Conservation (phyloP, 2,888 invertebrate species). For the Patella ulyssiponensis region DNA sequence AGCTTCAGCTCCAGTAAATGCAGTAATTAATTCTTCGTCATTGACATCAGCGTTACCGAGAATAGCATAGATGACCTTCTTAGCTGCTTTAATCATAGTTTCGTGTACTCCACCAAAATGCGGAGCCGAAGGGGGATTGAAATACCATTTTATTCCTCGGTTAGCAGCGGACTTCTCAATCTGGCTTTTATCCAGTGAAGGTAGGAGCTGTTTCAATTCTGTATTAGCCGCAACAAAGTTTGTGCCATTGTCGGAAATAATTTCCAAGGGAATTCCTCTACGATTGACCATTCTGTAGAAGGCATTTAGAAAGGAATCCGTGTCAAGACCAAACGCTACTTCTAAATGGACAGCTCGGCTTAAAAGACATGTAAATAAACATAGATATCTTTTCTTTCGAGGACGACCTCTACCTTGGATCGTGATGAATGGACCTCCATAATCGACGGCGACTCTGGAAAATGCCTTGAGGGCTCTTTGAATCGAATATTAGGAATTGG, state of each 20-base stretch:
- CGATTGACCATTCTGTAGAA: constrained; percentile 34
- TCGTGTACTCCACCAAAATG: constrained; percentile 42
- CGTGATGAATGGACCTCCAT: constrained; percentile 40
- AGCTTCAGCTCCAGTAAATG: too few species aligned
- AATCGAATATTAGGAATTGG: constrained; percentile 25
- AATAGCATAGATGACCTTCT: constrained; percentile 17
- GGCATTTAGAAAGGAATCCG: constrained; percentile 38
- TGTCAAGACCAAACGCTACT: constrained; percentile 31
- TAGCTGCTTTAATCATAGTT: constrained; percentile 34
- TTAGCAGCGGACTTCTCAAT: neutral
- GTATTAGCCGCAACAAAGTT: constrained; percentile 38
- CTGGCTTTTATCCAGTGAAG: constrained; percentile 16
- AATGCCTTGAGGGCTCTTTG: constrained; percentile 35
- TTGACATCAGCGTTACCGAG: neutral
- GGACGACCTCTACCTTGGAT: constrained; percentile 38
- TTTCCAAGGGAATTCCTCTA: constrained; percentile 31
- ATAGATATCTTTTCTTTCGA: constrained; percentile 36
- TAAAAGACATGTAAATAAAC: constrained; percentile 35
- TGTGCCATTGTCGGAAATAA: constrained; percentile 38
- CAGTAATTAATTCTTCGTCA: too few species aligned
- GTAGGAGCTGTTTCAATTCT: constrained; percentile 24
- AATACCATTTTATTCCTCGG: constrained; percentile 30
- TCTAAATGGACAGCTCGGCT: constrained; percentile 42
- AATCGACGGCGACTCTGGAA: constrained; percentile 35
- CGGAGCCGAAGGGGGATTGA: constrained; percentile 42